Evolutionary conservation across 1,140 invertebrate species (phyloP), one percentile per base, ranked within the genome.

Genomic region (Drosophila pandora): DNA sequence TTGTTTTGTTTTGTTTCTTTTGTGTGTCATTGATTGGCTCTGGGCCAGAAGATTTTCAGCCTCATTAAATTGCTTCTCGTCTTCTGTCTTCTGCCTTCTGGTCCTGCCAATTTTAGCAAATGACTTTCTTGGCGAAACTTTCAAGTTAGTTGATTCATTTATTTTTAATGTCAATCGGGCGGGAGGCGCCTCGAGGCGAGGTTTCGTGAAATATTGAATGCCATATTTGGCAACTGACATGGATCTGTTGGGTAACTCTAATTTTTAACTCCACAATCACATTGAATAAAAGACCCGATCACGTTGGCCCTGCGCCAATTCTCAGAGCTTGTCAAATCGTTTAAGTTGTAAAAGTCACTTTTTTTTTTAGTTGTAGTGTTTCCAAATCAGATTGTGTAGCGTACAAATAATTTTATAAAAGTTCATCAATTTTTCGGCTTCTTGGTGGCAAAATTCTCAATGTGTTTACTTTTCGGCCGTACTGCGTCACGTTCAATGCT

Each of bases 391-490:
- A 85, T 81, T 88, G 82, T 88, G 82, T 87, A 68, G 62, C 82
- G 82, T 85, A 85, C 73, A 85, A 75, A 76, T 84, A 78, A 68
- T 82, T 87, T 85, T 68, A 82, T 79, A 78, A 87, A 87, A 82
- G 70, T 88, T 72, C 25, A 73, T 56, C 28, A 68, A 41, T 82
- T 88, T 43, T 87, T 87, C 79, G 83, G 82, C 81, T 71, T 79
- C 13, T 85, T 64, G 77, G 69, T 87, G 82, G 78, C 82, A 75
- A 87, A 87, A 87, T 87, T 87, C 59, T 88, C 57, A 82, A 53
- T 87, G 82, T 87, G 65, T 82, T 68, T 59, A 88, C 57, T 79
- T 87, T 88, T 87, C 75, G 82, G 82, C 75, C 52, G 82, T 87
- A 76, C 45, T 58, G 56, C 83, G 82, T 87, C 83, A 88, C 55